Base-by-base conservation (phyloP, 2,888 invertebrate species). In the Rhagium mordax region DNA sequence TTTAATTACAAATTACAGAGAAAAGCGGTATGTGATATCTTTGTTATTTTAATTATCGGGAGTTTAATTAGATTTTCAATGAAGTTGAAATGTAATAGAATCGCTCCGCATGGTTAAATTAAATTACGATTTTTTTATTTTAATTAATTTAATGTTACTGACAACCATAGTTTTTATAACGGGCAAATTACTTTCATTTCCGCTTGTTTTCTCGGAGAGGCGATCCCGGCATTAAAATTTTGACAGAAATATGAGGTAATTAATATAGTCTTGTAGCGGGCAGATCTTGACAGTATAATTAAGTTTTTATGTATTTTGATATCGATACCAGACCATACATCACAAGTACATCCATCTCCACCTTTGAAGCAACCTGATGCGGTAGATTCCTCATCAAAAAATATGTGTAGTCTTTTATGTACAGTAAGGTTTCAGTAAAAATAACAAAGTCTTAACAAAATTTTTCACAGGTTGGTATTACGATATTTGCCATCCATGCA, bases 1-100 rank as follows among this genome's bases (percentile, higher is more conserved):
- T 68, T 71, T 71, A 75, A 75, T 75, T 71, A 73, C 59, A 29
- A 16, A 16, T 59, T 59, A 59, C 33, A 33, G 15, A 24, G 29
- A 29, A 18, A 59, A 59, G 33, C 59, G 29, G 29, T 59, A 18
- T 33, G n/a, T 27, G 33, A 33, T 33, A 33, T 33, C 18, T 59
- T 59, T 59, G 18, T 59, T 59, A 59, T 59, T 59, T 33, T 59
- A 59, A 59, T 33, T 59, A 41, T 13, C 0, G 3, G n/a, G 41
- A 57, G 55, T 57, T 57, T 57, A 57, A 57, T 57, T 57, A 27
- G 27, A 15, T 57, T 57, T 57, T 15, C 55, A 57, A 15, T 27
- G 27, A 27, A 10, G 55, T 24, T 24, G 27, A 57, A 27, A n/a
- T 27, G 27, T 57, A 21, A 57, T 27, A 57, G 27, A 57, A 57